Percentiles rank a stretch among this genome's conserved stretches.
Evolutionary conservation across 1,140 invertebrate species (phyloP).

Genomic region (Anoplolepis gracilipes): DNA sequence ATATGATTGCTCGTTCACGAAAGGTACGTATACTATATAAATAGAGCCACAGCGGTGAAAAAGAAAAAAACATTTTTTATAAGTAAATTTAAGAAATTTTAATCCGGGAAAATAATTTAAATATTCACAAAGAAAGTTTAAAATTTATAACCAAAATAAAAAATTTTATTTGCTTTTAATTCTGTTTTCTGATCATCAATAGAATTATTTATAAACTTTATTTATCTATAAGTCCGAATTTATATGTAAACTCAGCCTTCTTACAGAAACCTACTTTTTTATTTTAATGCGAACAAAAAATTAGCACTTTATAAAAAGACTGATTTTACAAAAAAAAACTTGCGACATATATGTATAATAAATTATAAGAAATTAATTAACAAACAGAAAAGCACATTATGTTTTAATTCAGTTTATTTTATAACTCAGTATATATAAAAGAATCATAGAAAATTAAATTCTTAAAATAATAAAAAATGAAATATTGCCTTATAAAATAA

Average conservation of each 20-base stretch:
- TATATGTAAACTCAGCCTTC: no score
- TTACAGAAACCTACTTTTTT: no score
- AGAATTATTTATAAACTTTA: background rate
- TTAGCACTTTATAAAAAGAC: no score
- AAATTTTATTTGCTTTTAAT: background rate
- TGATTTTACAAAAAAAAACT: no score
- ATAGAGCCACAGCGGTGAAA: background rate
- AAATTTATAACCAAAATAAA: background rate
- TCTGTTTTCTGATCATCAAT: background rate
- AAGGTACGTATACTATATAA: background rate
- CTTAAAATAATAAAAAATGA: background rate
- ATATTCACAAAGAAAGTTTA: background rate
- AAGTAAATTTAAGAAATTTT: background rate
- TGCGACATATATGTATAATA: no score
- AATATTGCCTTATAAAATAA: background rate
- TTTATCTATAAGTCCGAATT: no score
- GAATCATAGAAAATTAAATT: background rate
- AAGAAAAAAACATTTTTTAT: background rate
- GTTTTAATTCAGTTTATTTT: no score
- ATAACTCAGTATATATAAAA: background rate
- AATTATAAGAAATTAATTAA: background rate
- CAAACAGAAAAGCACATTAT: no score
- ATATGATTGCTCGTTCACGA: constrained; percentile 52
- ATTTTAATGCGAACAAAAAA: no score
- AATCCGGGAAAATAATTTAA: background rate